phyloP scores from a whole-genome alignment of 2,113 vertebrate species.

The Siphamia tubifer region DNA sequence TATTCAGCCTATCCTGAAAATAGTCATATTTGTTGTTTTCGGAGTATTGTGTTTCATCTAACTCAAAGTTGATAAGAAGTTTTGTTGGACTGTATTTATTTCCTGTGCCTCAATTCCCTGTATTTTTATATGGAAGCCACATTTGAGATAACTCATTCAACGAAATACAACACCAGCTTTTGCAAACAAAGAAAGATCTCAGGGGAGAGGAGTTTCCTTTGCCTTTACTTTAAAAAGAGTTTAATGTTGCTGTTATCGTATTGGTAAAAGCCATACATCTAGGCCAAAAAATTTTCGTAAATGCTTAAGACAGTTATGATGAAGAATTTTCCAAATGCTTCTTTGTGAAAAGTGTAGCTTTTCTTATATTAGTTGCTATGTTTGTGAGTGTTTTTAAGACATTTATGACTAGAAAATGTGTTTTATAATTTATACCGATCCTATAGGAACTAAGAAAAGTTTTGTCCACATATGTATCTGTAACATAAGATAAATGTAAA shows the following conservation, averaged over 20 bases:
- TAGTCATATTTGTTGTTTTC: not conserved
- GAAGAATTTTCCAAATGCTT: not conserved
- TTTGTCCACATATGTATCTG: too few species aligned
- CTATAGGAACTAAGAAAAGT: too few species aligned
- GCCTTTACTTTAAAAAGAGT: not conserved
- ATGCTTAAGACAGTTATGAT: too few species aligned
- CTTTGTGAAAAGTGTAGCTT: too few species aligned
- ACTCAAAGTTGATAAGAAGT: not conserved
- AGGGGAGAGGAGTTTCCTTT: not conserved
- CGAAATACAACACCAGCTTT: conserved; percentile 6
- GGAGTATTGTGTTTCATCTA: not conserved
- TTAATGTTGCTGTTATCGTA: too few species aligned
- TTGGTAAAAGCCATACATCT: not conserved
- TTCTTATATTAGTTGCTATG: too few species aligned
- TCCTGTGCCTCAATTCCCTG: not conserved
- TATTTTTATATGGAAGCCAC: not conserved
- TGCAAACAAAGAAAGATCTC: conserved; percentile 5
- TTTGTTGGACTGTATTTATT: not conserved
- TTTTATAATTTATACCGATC: too few species aligned
- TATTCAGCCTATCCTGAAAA: not conserved
- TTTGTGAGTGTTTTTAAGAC: too few species aligned
- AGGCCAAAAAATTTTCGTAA: too few species aligned
- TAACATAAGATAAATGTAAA: too few species aligned
- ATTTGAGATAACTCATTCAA: not conserved
- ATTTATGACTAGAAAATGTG: too few species aligned